These are phyloP conservation scores for Canis aureus DNA, from an alignment of 2,113 vertebrate species.

Conservation along the genomic window DNA sequence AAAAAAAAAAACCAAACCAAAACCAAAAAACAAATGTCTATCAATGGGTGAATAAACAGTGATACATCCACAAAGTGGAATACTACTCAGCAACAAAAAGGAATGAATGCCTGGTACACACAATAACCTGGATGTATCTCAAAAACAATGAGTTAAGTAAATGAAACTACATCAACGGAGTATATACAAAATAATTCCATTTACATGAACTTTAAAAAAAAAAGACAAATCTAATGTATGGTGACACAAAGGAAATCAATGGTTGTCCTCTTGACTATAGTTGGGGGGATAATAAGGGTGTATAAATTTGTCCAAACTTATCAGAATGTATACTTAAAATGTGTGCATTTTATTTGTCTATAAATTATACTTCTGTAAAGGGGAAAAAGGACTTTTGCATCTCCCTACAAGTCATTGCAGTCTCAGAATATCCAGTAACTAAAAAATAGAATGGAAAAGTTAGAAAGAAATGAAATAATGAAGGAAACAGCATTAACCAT, in stretches of 20 bases:
- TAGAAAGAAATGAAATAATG: slow-evolving; percentile 36
- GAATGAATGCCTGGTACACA: not conserved
- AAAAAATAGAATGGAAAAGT: not conserved
- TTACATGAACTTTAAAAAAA: not conserved
- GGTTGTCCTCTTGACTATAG: not conserved
- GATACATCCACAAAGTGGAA: not conserved
- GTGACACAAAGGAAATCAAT: not conserved
- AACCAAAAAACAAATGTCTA: not conserved
- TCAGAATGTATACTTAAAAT: not conserved
- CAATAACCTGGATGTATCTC: not conserved
- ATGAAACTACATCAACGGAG: not conserved
- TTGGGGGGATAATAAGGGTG: not conserved
- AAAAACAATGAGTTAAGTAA: not conserved
- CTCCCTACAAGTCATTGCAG: not conserved
- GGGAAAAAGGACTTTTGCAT: not conserved
- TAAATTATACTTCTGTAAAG: slow-evolving; percentile 25
- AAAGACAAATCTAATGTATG: not conserved
- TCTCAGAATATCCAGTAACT: not conserved
- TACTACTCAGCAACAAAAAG: slow-evolving; percentile 10
- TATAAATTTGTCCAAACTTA: slow-evolving; percentile 20
- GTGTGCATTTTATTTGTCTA: not conserved
- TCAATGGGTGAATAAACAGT: not conserved
- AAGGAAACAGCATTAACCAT: not conserved
- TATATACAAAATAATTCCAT: not conserved
- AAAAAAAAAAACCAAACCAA: not conserved